Base-by-base conservation (phyloP, 1,140 invertebrate genomes). In the Scaptomyza montana region DNA sequence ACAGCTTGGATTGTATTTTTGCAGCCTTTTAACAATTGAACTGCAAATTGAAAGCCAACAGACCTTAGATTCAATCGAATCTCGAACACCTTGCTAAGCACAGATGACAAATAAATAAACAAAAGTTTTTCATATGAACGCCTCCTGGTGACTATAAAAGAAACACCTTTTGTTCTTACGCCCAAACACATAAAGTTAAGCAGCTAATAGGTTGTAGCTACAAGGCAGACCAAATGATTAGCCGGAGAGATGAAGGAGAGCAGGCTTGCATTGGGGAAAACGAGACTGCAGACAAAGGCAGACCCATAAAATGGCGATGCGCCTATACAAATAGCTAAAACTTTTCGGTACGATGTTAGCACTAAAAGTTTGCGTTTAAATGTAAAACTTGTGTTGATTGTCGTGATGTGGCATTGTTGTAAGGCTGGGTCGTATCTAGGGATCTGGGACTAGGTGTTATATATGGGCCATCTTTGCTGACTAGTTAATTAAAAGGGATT, bases 121-220 rank as follows among this genome's bases (percentile, higher is more conserved):
- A 79, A 84, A 82, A 89, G 82, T 89, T 79, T 69, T 63, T 60
- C 76, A 66, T 64, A 46, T 63, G 56, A 67, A 75, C 82, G 54
- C 65, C 21, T 5, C 30, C 39, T 41, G 25, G 10, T 51, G 25
- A 12, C 28, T 45, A 16, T 7, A 25, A 50, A 39, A 9, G 9
- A 71, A 66, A 36, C 73, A 77, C 69, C 64, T 60, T 64, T 57
- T 43, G 39, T 43, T 12, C 39, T 43, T n/a, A 43, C 8, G 33
- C 33, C 33, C 33, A 36, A 36, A 9, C 33, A 59, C 13, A 54
- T 73, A 68, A 84, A 84, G 69, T 89, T 86, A 79, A 79, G 67
- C 84, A 89, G 79, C 79, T 86, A 86, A 82, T 86, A 89, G 82
- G 79, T 89, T 89, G 82, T 86, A 89, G 76, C 71, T 84, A 86